Evolutionary conservation across 23 tunicate genomes (phyloP).

Genomic region (Trididemnum miniatum): DNA sequence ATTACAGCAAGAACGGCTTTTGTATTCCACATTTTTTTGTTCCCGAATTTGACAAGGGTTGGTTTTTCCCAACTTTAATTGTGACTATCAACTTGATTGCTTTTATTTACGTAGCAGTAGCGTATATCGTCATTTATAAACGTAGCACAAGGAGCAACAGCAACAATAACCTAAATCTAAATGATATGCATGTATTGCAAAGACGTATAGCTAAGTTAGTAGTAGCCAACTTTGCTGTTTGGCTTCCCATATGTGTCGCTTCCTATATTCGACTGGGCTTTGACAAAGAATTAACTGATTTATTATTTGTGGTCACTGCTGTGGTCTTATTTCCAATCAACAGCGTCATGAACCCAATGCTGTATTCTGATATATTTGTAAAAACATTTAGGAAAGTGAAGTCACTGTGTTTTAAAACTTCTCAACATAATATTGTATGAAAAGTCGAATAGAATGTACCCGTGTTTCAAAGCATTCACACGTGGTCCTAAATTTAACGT

Average conservation of each 20-base stretch:
- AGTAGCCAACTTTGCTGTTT: slow-evolving; percentile 26
- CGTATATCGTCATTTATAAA: slow-evolving; percentile 49
- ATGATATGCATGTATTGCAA: slow-evolving; percentile 26
- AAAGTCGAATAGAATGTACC: too few relatives aligned
- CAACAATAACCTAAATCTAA: not conserved
- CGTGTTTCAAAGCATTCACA: too few relatives aligned
- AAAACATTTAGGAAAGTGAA: slow-evolving; percentile 31
- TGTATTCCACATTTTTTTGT: slow-evolving; percentile 74
- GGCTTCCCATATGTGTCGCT: slow-evolving; percentile 52
- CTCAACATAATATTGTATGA: too few relatives aligned
- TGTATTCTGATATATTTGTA: slow-evolving; percentile 45
- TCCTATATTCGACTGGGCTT: slow-evolving; percentile 11
- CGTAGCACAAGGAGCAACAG: slow-evolving; percentile 4
- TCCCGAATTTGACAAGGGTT: slow-evolving; percentile 47
- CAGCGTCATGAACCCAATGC: slow-evolving; percentile 47
- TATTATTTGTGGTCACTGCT: slow-evolving; percentile 37
- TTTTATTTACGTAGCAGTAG: slow-evolving; percentile 46
- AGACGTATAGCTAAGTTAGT: slow-evolving; percentile 29
- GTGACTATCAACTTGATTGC: slow-evolving; percentile 46
- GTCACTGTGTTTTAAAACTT: too few relatives aligned
- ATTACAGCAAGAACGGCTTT: slow-evolving; percentile 58
- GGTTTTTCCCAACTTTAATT: slow-evolving; percentile 55
- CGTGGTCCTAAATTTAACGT: too few relatives aligned
- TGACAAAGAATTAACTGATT: not conserved
- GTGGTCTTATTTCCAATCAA: slow-evolving; percentile 51